Base-by-base conservation (phyloP, 2,888 invertebrate species). In the Callyntrura sp. region DNA sequence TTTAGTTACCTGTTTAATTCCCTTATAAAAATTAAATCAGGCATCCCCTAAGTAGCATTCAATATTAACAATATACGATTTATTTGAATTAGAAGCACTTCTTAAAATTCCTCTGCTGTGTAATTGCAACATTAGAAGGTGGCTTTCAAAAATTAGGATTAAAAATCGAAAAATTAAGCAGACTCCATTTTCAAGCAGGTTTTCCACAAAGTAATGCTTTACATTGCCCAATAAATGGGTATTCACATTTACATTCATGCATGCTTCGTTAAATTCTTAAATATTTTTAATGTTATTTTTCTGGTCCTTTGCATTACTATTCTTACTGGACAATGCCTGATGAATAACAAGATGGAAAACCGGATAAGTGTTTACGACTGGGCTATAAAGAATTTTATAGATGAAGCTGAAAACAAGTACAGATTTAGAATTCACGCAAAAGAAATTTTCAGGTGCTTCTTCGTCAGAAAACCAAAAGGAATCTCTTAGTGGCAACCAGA, bases 361-460 rank as follows among this genome's bases (percentile, higher is more conserved):
- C 57, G 57, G n/a, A 57, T 57, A 23, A 68, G 25, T 14, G 28
- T 35, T 35, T 35, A 35, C 35, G 35, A 35, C 35, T 35, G 3
- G 35, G 2, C n/a, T 5, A 23, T 65, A 25, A 14, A 43, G 14
- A 3, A 14, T 43, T 70, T 70, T 3, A 35, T 35, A 20, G 43
- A 23, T 43, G n/a, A 35, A 20, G 43, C 25, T 43, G n/a, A 35
- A 35, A 4, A 35, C 35, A 35, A 35, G 35, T 35, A 35, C 35
- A 35, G 35, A 14, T 11, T 70, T 1, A 43, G 35, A 8, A 14
- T 70, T 35, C 43, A 35, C 14, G 70, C n/a, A 70, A 70, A 81
- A 60, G 20, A 17, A 20, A 9, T 60, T 43, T 83, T 81, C 83
- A 65, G 45, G 83, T 48, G 65, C 48, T 83, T 83, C 35, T 78